phyloP scores from a whole-genome alignment of 1,140 invertebrate genomes.

The Potamilus streckersoni region DNA sequence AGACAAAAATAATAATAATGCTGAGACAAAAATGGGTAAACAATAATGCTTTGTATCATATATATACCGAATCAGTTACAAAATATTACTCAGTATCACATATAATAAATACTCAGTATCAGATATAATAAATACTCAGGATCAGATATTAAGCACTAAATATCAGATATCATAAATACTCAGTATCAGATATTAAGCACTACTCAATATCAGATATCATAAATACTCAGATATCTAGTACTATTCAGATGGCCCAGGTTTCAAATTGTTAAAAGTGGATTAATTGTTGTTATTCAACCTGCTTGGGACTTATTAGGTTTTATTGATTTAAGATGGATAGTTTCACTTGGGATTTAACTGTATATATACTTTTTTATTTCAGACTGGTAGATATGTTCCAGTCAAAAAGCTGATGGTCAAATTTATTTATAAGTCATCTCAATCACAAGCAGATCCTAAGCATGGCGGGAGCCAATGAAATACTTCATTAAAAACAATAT shows the following conservation, averaged over 20 bases:
- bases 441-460: no score
- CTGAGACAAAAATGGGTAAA: no score
- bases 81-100: neutral
- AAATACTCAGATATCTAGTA: neutral
- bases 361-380: neutral
- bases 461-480: no score
- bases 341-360: neutral
- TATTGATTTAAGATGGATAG: neutral
- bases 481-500: no score
- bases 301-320: neutral
- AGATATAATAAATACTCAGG: neutral
- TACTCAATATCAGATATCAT: neutral
- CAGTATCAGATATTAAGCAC: neutral
- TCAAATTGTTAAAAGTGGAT: neutral
- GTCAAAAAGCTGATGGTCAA: constrained; percentile 12
- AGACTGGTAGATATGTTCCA: constrained; percentile 27
- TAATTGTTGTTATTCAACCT: neutral
- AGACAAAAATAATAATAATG: no score
- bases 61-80: neutral
- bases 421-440: no score
- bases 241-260: neutral
- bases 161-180: neutral
- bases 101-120: neutral
- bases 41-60: no score
- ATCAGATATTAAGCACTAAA: neutral